Evolutionary conservation across 2,113 vertebrate species (phyloP).

Genomic region (Motacilla alba): DNA sequence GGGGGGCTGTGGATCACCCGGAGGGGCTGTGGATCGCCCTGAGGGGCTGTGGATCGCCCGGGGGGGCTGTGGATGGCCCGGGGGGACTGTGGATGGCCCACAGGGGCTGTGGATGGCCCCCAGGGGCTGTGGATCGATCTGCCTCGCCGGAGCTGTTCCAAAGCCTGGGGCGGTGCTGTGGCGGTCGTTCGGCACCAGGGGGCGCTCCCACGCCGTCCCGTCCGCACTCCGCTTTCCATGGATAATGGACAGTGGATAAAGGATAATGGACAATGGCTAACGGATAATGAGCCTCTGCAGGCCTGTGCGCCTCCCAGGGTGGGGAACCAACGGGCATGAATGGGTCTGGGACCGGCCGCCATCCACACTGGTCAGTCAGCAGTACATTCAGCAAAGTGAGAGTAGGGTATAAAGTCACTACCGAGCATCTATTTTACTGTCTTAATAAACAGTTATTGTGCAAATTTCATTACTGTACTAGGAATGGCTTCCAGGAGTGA

Average conservation of each 20-base stretch:
- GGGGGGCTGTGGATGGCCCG: rapidly evolving
- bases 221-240: background rate
- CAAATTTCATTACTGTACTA: background rate
- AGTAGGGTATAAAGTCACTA: background rate
- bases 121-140: rapidly evolving
- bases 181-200: background rate
- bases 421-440: background rate
- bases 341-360: conserved; percentile 66
- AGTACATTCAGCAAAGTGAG: background rate
- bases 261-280: background rate
- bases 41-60: rapidly evolving
- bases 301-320: background rate
- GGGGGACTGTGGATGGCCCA: background rate
- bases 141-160: background rate
- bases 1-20: rapidly evolving
- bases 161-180: background rate
- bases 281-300: conserved; percentile 55
- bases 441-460: background rate
- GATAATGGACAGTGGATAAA: background rate
- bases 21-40: rapidly evolving
- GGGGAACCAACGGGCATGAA: conserved; percentile 50
- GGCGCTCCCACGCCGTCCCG: background rate
- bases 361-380: background rate
- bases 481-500: background rate
- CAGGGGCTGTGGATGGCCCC: rapidly evolving